Conservation (phyloP, 2,888 invertebrate species). For the Xanthia icteritia region DNA sequence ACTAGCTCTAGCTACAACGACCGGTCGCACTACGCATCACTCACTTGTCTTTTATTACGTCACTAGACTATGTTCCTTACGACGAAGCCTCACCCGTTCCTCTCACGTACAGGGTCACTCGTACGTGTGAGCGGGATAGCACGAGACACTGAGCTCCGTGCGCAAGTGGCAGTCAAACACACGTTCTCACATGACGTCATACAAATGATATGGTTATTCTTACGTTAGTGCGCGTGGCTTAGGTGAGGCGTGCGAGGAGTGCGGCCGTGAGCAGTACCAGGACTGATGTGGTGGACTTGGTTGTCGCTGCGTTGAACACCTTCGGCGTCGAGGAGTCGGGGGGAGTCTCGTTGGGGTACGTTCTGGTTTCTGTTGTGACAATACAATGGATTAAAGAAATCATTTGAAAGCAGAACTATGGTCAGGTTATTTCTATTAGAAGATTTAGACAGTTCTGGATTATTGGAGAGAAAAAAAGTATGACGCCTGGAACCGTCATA, state of each 20-base stretch:
- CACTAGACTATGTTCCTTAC: constrained; percentile 66
- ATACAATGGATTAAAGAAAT: constrained; percentile 1
- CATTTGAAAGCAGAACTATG: neutral
- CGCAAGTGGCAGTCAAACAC: constrained; percentile 65
- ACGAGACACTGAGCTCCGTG: constrained; percentile 41
- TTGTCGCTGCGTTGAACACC: constrained; percentile 64
- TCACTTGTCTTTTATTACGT: constrained; percentile 74
- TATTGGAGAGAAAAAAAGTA: neutral
- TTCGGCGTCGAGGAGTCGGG: constrained; percentile 79
- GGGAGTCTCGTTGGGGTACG: constrained; percentile 72
- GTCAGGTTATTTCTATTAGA: too few species aligned
- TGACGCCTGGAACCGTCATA: neutral
- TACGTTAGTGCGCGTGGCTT: constrained; percentile 67
- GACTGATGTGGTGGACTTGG: constrained; percentile 64
- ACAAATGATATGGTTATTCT: constrained; percentile 80
- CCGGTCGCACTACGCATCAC: constrained; percentile 58
- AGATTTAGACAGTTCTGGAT: neutral
- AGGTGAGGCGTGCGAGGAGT: constrained; percentile 71
- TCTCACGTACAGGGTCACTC: constrained; percentile 2
- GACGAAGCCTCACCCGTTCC: constrained; percentile 22
- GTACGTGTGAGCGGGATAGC: constrained; percentile 47
- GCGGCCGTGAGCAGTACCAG: constrained; percentile 67
- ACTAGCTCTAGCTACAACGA: constrained; percentile 80
- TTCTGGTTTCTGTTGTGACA: constrained; percentile 67
- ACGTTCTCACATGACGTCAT: constrained; percentile 71